Evolutionary conservation across 2,888 invertebrate species (phyloP), one percentile per base, ranked within the genome.

Genomic region (Oscheius sp.): DNA sequence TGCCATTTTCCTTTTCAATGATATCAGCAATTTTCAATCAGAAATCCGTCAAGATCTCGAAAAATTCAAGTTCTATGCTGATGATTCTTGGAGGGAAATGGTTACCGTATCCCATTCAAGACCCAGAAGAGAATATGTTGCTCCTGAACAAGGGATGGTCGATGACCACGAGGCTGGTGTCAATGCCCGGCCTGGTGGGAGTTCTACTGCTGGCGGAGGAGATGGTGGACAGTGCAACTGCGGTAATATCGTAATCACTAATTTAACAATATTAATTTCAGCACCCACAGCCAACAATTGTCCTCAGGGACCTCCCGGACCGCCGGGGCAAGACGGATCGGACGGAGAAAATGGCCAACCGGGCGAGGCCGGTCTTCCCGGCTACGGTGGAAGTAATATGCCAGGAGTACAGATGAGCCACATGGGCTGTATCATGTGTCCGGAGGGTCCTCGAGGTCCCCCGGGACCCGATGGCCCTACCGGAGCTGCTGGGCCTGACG

Each of bases 401-500:
- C 81, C 85, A 55, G 86, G 86, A 61, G 85, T 85, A 69, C 76
- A 76, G 76, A 80, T 86, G 76, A 87, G 88, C 23, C 86, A 85
- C 53, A 85, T 86, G 68, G 88, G 88, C 56, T 88, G 88, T 80
- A 85, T 84, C 72, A 86, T 85, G 45, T 86, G 87, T 81, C 87
- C 87, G 56, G 76, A 74, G 64, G 77, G 85, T 70, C 35, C 55
- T 16, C 29, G 56, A 3, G 53, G 69, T 9, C 69, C 69, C 13
- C 35, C 69, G 16, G 69, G 69, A 18, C 56, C 55, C 6, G 56
- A 69, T 13, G 69, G 69, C 7, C 69, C 69, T 6, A 13, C 69
- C 7, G 69, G 69, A 23, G 43, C 56, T 16, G 41, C 69, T 25
- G 69, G 69, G 41, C 56, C 69, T 41, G 43, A 27, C n/a, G 69